A percentile compares a stretch with the other conserved stretches of the same genome.
Conservation (phyloP, 2,113 vertebrate species). For the Paradisaea rubra region DNA sequence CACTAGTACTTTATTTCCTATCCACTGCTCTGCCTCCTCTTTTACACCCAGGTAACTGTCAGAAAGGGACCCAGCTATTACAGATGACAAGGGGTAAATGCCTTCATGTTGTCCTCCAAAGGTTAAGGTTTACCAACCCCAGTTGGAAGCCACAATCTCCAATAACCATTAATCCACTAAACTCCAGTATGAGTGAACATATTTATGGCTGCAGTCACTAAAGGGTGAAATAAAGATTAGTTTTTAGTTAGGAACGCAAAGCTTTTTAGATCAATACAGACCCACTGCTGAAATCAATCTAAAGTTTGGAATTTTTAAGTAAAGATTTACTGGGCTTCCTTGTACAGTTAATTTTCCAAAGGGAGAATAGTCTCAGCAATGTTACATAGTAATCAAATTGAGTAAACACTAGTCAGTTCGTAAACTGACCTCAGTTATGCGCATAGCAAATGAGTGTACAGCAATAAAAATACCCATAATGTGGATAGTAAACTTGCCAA, state of each 20-base stretch:
- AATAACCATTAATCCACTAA: slow-evolving; percentile 81
- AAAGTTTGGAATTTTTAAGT: slow-evolving; percentile 84
- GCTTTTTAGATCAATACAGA: slow-evolving; percentile 79
- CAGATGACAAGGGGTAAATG: slow-evolving; percentile 73
- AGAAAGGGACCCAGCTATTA: slow-evolving; percentile 67
- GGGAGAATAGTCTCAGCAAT: slow-evolving; percentile 59
- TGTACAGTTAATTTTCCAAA: slow-evolving; percentile 75
- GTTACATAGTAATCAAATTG: slow-evolving; percentile 73
- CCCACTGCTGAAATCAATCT: slow-evolving; percentile 80
- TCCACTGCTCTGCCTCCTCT: slow-evolving; percentile 53
- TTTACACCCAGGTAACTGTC: slow-evolving; percentile 72
- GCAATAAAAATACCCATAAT: slow-evolving; percentile 67
- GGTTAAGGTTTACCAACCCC: slow-evolving; percentile 75
- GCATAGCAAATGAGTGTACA: slow-evolving; percentile 62
- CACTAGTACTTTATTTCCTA: slow-evolving; percentile 44
- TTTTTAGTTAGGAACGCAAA: slow-evolving; percentile 83
- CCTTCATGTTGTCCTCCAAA: slow-evolving; percentile 76
- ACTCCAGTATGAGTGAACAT: slow-evolving; percentile 69
- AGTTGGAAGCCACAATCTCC: slow-evolving; percentile 75
- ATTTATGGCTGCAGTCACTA: slow-evolving; percentile 81
- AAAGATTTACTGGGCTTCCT: slow-evolving; percentile 80
- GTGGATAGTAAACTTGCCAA: slow-evolving; percentile 71
- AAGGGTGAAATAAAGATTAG: slow-evolving; percentile 85
- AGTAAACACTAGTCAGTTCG: slow-evolving; percentile 66
- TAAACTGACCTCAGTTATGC: slow-evolving; percentile 68